Evolutionary conservation across 1,140 invertebrate genomes (phyloP).

Genomic region (Spodoptera frugiperda): DNA sequence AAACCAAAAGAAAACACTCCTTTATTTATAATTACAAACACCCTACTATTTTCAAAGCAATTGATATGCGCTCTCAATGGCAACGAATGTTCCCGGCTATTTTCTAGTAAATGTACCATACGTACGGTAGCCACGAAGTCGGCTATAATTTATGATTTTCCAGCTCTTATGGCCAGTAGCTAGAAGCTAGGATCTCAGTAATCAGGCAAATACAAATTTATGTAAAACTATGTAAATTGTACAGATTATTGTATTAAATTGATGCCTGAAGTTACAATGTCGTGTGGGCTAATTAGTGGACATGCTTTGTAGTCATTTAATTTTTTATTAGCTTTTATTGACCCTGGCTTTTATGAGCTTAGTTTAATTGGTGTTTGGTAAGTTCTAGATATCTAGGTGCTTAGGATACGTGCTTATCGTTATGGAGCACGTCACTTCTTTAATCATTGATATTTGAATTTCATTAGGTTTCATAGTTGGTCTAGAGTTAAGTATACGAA

Average conservation of each 20-base stretch:
- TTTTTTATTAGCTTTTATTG: neutral
- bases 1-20: no score
- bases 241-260: conserved; percentile 49
- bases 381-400: no score
- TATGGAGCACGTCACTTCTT: no score
- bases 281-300: conserved; percentile 34
- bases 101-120: conserved; percentile 30
- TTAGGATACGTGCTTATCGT: no score
- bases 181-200: conserved; percentile 2
- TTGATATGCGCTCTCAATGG: neutral
- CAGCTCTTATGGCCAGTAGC: neutral
- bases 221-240: conserved; percentile 45
- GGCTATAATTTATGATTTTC: conserved; percentile 42
- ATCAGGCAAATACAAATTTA: conserved; percentile 42
- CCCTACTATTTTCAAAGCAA: no score
- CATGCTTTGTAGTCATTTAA: conserved; percentile 49
- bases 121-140: conserved; percentile 31
- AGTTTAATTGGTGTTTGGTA: neutral
- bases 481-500: no score
- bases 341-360: neutral
- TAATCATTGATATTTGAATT: no score
- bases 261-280: neutral
- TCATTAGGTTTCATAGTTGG: no score
- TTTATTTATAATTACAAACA: no score
- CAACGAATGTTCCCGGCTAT: neutral